Percentiles rank a stretch among this genome's conserved stretches.
Conservation (phyloP, 1,140 invertebrate species). For the Dinoponera quadriceps region DNA sequence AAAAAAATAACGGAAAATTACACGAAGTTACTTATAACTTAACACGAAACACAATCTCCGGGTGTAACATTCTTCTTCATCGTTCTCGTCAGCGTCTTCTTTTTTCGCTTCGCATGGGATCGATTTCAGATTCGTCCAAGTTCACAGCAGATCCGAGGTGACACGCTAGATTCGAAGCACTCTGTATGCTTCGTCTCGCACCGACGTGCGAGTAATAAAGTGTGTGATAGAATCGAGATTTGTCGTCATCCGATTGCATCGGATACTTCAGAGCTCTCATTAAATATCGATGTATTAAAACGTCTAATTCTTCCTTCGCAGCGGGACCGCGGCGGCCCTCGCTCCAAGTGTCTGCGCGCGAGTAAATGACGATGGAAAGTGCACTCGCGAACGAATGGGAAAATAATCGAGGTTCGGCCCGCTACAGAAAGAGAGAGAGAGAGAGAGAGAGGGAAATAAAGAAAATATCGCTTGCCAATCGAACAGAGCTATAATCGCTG, state of each 20-base stretch:
- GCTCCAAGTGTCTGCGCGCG: conserved; percentile 17
- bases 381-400: background rate
- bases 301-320: conserved; percentile 7
- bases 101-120: no score
- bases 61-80: no score
- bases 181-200: background rate
- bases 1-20: no score
- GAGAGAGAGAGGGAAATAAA: background rate
- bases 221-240: conserved; percentile 33
- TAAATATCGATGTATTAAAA: conserved; percentile 24
- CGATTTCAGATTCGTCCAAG: no score
- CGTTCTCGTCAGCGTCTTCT: no score
- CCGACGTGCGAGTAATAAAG: background rate
- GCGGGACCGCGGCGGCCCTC: background rate
- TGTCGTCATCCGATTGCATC: background rate
- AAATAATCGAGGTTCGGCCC: no score
- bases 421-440: no score
- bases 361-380: conserved; percentile 36
- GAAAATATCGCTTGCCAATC: conserved; percentile 20
- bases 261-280: background rate
- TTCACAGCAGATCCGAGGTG: no score
- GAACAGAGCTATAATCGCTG: background rate
- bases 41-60: no score
- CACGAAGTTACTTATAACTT: no score
- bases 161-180: background rate